phyloP scores from a whole-genome alignment of 2,888 invertebrate species.

The Lasioglossum pauxillum region DNA sequence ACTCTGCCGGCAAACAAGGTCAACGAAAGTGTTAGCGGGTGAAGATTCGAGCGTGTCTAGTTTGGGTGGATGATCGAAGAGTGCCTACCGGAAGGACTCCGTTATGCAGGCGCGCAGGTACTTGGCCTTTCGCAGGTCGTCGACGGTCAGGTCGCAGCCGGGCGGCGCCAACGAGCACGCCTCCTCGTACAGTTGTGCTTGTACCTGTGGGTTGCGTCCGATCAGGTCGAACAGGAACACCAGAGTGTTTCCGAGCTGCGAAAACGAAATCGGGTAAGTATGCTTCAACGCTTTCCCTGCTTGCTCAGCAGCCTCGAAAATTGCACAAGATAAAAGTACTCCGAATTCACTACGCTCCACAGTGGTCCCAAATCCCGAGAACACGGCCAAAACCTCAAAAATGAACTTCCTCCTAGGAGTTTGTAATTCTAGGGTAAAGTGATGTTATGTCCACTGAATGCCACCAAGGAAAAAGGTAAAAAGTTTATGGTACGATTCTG shows the following conservation, averaged over 20 bases:
- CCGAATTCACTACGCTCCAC: no score
- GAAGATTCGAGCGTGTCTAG: not conserved
- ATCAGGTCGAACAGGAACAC: conserved; percentile 91
- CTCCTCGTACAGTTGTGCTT: conserved; percentile 89
- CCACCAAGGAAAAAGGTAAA: no score
- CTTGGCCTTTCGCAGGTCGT: conserved; percentile 88
- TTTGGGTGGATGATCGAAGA: not conserved
- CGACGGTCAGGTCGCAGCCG: conserved; percentile 86
- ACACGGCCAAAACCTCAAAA: no score
- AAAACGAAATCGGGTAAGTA: not conserved
- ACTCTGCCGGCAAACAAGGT: conserved; percentile 82
- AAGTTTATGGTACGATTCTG: no score
- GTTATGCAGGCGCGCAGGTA: conserved; percentile 92
- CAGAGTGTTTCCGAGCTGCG: conserved; percentile 91
- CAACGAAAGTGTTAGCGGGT: not conserved
- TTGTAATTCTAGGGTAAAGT: no score
- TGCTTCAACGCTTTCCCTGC: no score
- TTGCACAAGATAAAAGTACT: no score
- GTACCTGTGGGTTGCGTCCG: conserved; percentile 89
- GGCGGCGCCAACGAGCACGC: conserved; percentile 86
- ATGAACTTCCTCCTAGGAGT: no score
- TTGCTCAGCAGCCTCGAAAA: no score
- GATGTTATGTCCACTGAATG: no score
- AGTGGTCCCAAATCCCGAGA: no score
- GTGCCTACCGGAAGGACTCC: conserved; percentile 89